Percentiles rank a stretch among this genome's conserved stretches.
phyloP scores from a whole-genome alignment of 2,797 vertebrate genomes.

The Semotilus atromaculatus region DNA sequence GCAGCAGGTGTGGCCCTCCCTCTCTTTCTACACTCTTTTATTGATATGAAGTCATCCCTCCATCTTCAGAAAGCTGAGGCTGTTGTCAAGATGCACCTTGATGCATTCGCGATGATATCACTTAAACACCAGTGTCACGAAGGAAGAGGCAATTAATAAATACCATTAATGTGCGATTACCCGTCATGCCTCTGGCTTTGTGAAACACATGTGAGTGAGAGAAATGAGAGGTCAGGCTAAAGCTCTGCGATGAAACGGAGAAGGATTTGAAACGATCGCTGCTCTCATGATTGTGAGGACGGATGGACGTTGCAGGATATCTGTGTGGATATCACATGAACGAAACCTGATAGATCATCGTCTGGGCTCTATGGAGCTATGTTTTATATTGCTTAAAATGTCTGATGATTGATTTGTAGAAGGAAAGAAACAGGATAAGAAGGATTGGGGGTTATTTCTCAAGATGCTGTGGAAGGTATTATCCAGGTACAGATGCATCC shows the following conservation, averaged over 20 bases:
- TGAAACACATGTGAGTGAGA: constrained; percentile 52
- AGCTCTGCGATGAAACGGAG: constrained; percentile 59
- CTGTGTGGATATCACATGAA: constrained; percentile 21
- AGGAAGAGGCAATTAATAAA: constrained; percentile 77
- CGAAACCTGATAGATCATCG: constrained; percentile 34
- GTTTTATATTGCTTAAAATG: constrained; percentile 40
- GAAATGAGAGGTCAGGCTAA: constrained; percentile 66
- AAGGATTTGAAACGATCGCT: constrained; percentile 16
- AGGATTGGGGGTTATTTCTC: background rate
- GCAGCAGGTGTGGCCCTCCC: constrained; percentile 61
- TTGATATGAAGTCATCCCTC: constrained; percentile 83
- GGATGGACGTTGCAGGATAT: constrained; percentile 20
- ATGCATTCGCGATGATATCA: constrained; percentile 78
- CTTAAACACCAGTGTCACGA: constrained; percentile 69
- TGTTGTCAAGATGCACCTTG: constrained; percentile 73
- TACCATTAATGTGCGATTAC: constrained; percentile 79
- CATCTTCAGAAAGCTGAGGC: constrained; percentile 70
- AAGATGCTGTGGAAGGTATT: background rate
- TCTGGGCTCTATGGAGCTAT: constrained; percentile 32
- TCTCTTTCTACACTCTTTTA: constrained; percentile 70
- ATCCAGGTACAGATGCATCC: background rate
- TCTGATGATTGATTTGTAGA: constrained; percentile 2
- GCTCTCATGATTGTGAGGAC: constrained; percentile 25
- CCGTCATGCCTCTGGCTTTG: constrained; percentile 71
- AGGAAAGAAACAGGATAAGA: constrained; percentile 53